Evolutionary conservation across 2,113 vertebrate species (phyloP).

Genomic region (Mobula hypostoma): DNA sequence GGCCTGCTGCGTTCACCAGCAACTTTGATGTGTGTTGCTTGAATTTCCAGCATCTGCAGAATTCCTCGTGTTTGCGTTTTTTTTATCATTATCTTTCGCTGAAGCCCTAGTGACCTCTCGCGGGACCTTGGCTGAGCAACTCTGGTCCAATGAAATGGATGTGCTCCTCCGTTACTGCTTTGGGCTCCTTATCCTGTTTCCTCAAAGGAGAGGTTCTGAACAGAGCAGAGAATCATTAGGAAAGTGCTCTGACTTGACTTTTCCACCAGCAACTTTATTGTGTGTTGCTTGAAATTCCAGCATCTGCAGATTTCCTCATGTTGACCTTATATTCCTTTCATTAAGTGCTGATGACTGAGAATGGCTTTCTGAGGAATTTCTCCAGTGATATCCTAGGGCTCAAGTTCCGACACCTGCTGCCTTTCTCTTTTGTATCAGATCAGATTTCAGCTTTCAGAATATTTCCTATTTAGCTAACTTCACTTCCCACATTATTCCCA

Average conservation of each 20-base stretch:
- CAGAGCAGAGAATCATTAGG: neutral
- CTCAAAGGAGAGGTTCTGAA: neutral
- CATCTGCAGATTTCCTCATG: too few relatives aligned
- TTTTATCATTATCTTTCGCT: too few relatives aligned
- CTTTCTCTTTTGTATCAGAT: neutral
- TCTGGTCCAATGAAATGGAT: too few relatives aligned
- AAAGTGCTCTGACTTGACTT: neutral
- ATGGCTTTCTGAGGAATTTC: neutral
- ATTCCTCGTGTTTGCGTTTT: too few relatives aligned
- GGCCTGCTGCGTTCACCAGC: neutral
- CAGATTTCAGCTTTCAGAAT: neutral
- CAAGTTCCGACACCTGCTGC: neutral
- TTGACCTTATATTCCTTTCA: neutral
- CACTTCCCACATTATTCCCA: neutral
- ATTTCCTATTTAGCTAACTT: neutral
- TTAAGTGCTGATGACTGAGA: neutral
- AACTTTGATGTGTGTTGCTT: too few relatives aligned
- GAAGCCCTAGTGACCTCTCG: too few relatives aligned
- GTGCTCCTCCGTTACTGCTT: neutral
- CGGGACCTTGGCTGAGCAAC: too few relatives aligned
- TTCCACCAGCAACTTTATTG: too few relatives aligned
- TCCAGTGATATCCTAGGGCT: neutral
- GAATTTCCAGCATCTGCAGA: too few relatives aligned
- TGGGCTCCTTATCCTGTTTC: neutral
- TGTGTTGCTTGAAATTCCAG: too few relatives aligned